Evolutionary conservation across 2,888 invertebrate species (phyloP).

Genomic region (Molanna angustata): DNA sequence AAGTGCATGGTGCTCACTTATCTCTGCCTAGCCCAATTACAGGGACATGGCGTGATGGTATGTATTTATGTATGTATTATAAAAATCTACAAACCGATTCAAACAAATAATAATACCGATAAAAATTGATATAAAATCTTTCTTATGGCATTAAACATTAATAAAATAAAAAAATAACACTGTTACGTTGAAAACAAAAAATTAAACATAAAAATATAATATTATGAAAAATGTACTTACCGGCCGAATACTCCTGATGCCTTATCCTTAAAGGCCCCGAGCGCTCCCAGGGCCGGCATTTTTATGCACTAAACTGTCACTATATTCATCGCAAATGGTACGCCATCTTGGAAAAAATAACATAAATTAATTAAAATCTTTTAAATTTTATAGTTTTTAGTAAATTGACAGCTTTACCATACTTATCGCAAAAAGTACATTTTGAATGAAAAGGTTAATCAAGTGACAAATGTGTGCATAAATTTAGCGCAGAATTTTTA

Average conservation of each 20-base stretch:
- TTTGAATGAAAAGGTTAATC: too few species aligned
- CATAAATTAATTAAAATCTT: slow-evolving; percentile 1
- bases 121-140: background rate
- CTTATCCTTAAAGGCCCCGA: slow-evolving; percentile 32
- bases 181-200: too few species aligned
- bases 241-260: slow-evolving; percentile 32
- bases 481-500: too few species aligned
- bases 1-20: too few species aligned
- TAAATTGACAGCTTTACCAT: too few species aligned
- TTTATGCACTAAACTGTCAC: slow-evolving; percentile 17
- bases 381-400: too few species aligned
- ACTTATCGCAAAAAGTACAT: too few species aligned
- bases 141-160: background rate
- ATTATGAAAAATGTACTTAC: slow-evolving; percentile 19
- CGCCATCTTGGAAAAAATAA: slow-evolving; percentile 21
- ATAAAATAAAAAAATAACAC: background rate
- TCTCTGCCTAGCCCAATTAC: too few species aligned
- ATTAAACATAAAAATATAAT: background rate
- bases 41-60: too few species aligned
- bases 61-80: too few species aligned
- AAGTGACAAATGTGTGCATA: too few species aligned
- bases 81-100: too few species aligned
- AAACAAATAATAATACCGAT: background rate
- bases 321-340: slow-evolving; percentile 19
- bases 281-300: slow-evolving; percentile 31